Evolutionary conservation across 2,888 invertebrate species (phyloP).

Genomic region (Chrysolina americana): DNA sequence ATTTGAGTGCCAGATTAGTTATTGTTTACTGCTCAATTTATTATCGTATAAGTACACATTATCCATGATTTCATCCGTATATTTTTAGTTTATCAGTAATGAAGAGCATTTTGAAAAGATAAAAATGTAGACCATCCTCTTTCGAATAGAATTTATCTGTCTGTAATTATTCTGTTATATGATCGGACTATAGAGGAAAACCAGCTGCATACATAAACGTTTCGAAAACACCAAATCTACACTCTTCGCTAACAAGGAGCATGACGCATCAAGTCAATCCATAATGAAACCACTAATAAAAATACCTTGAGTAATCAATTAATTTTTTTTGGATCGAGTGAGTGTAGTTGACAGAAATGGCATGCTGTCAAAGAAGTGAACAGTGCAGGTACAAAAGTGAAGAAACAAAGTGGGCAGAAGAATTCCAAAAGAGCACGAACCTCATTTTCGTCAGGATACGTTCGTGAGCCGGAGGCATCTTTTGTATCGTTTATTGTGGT

Average conservation of each 20-base stretch:
- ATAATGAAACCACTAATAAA: constrained; percentile 45
- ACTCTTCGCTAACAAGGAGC: constrained; percentile 43
- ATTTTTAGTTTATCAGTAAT: too few relatives aligned
- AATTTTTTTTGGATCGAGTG: constrained; percentile 40
- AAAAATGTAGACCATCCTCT: too few relatives aligned
- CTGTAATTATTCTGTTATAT: constrained; percentile 9
- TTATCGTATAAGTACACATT: too few relatives aligned
- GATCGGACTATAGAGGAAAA: constrained; percentile 39
- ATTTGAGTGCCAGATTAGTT: too few relatives aligned
- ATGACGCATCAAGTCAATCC: constrained; percentile 47
- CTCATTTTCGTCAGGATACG: constrained; percentile 14
- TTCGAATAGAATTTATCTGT: background rate
- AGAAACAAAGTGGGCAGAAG: constrained; percentile 31
- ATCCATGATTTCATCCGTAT: too few relatives aligned
- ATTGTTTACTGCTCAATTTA: too few relatives aligned
- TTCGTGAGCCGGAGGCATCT: constrained; percentile 11
- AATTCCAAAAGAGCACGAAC: constrained; percentile 27
- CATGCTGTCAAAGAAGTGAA: constrained; percentile 34
- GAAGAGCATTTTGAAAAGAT: too few relatives aligned
- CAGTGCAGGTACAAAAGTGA: constrained; percentile 32
- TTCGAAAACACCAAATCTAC: constrained; percentile 50
- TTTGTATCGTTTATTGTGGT: constrained; percentile 21
- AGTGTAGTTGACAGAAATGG: constrained; percentile 32
- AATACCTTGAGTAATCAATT: constrained; percentile 52
- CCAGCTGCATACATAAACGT: constrained; percentile 49